phyloP scores from a whole-genome alignment of 2,888 invertebrate species.

The Acleris sparsana region DNA sequence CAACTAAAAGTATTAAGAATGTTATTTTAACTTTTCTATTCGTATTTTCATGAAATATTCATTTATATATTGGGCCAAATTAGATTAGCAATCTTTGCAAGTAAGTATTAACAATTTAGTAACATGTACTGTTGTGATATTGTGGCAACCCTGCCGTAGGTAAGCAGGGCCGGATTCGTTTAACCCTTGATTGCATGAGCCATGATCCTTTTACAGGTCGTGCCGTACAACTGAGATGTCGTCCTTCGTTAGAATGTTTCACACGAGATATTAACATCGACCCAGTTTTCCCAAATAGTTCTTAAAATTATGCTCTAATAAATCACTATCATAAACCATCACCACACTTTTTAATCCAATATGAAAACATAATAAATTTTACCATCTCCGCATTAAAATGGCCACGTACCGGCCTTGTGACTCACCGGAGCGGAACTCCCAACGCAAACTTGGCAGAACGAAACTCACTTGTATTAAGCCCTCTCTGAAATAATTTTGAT shows the following conservation, averaged over 20 bases:
- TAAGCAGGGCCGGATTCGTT: conserved; percentile 33
- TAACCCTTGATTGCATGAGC: conserved; percentile 39
- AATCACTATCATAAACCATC: not conserved
- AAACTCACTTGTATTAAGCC: conserved; percentile 57
- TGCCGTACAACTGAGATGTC: conserved; percentile 7
- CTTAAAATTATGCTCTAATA: too few species aligned
- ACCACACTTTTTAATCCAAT: not conserved
- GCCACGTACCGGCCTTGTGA: conserved; percentile 37
- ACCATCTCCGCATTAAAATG: conserved; percentile 25
- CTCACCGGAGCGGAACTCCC: conserved; percentile 52
- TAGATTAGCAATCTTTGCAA: too few species aligned
- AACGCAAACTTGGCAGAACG: conserved; percentile 49
- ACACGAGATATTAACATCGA: too few species aligned
- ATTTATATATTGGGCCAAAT: too few species aligned
- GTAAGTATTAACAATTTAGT: too few species aligned
- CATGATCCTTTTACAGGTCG: conserved; percentile 25
- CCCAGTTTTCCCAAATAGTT: too few species aligned
- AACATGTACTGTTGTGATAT: too few species aligned
- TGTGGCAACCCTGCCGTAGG: conserved; percentile 21
- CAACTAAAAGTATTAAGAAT: too few species aligned
- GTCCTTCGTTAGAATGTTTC: not conserved
- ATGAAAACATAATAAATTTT: conserved; percentile 9
- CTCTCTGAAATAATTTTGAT: conserved; percentile 74
- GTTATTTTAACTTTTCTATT: too few species aligned
- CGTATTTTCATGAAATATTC: too few species aligned